Base-by-base conservation (phyloP, 2,888 invertebrate genomes). In the Petrolisthes manimaculis region DNA sequence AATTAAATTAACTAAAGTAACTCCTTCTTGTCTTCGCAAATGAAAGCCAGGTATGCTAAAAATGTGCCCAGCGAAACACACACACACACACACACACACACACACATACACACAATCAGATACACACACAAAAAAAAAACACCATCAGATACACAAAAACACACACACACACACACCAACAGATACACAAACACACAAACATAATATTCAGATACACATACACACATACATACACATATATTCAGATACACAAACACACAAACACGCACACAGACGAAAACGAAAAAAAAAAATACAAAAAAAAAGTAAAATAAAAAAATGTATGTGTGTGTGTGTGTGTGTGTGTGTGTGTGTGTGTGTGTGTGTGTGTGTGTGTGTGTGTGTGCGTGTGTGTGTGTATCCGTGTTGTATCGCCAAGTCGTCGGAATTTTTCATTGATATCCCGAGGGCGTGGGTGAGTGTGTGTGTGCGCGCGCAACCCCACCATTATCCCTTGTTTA, bases 401-500 rank as follows among this genome's bases (percentile, higher is more conserved):
- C 78, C 75, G 67, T 67, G 78, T 78, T 78, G 78, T 67, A 74
- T 67, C 84, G 55, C 77, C 61, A 51, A 53, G 75, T 51, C 37
- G 84, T 56, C 77, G 74, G 84, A 77, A 84, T 84, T 84, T 77
- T 84, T 77, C 84, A 84, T 84, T 84, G 61, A 75, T 77, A 77
- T 84, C 84, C 84, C 14, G 67, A 56, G 86, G 81, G 86, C 61
- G 69, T 51, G n/a, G n/a, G n/a, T n/a, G 77, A 85, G 86, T 81
- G 86, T 86, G 86, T 81, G 86, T 81, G 86, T 61, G 86, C 86
- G 81, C 61, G 86, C 78, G 81, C 81, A 86, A 86, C 74, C 81
- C 86, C 75, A 51, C 74, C 81, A 86, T 86, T 86, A 86, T 53
- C 74, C 61, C 55, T 86, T 86, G 86, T 86, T 86, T 86, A 86